Evolutionary conservation across 92 coral and sea anemone species (phyloP).

Genomic region (Palythoa grandis): DNA sequence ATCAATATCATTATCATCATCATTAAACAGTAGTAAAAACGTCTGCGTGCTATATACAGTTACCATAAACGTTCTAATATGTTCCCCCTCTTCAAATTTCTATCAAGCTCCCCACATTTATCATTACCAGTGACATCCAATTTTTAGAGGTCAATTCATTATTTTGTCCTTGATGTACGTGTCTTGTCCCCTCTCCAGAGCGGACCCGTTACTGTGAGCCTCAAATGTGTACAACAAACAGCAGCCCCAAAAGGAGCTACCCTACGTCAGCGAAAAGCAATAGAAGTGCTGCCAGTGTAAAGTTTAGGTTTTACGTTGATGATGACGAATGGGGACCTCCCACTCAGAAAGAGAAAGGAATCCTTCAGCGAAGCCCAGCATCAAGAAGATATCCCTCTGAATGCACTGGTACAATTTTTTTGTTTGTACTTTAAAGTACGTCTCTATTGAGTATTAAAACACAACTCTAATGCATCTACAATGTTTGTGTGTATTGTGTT

Average conservation of each 20-base stretch:
- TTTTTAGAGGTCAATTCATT: too few species aligned
- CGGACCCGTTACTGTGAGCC: not conserved
- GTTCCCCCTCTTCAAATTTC: too few species aligned
- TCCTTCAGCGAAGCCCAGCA: constrained; percentile 66
- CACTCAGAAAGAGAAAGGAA: constrained; percentile 30
- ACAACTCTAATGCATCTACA: too few species aligned
- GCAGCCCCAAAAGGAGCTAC: not conserved
- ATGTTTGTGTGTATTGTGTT: too few species aligned
- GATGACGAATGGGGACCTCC: constrained; percentile 16
- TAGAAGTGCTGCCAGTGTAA: not conserved
- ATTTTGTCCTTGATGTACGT: not conserved
- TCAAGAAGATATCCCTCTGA: constrained; percentile 70
- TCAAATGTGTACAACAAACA: not conserved
- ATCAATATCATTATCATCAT: too few species aligned
- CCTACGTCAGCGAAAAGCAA: not conserved
- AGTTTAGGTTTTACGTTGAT: not conserved
- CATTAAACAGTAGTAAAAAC: too few species aligned
- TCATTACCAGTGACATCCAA: too few species aligned
- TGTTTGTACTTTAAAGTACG: too few species aligned
- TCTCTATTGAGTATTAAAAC: too few species aligned
- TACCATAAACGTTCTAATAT: too few species aligned
- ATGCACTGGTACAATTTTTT: constrained; percentile 55
- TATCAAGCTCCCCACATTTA: too few species aligned
- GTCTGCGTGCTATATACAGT: too few species aligned
- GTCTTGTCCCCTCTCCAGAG: not conserved